A percentile compares a stretch with the other conserved stretches of the same genome.
Conservation (phyloP, 2,888 invertebrate species). For the Plagodis dolabraria region DNA sequence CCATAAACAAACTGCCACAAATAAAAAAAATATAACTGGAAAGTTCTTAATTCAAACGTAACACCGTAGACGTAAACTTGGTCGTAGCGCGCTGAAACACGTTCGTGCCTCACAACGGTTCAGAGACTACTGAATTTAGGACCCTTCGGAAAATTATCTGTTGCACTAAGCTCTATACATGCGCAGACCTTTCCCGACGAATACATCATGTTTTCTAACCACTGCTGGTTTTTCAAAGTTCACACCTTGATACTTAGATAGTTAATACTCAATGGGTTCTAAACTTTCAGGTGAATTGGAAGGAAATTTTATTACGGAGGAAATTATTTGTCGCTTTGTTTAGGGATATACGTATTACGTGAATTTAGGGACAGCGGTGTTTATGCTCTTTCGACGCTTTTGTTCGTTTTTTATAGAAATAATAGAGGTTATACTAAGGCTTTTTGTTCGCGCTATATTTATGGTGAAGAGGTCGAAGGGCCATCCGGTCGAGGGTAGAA, state of each 20-base stretch:
- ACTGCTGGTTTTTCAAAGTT: slow-evolving; percentile 35
- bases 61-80: slow-evolving; percentile 58
- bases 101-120: slow-evolving; percentile 47
- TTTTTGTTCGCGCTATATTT: slow-evolving; percentile 36
- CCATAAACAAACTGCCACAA: slow-evolving; percentile 55
- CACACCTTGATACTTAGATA: not conserved
- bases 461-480: slow-evolving; percentile 32
- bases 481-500: slow-evolving; percentile 21
- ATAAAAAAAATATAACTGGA: slow-evolving; percentile 37
- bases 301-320: slow-evolving; percentile 39
- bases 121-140: slow-evolving; percentile 60
- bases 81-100: slow-evolving; percentile 42
- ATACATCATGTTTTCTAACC: slow-evolving; percentile 35
- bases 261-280: slow-evolving; percentile 38
- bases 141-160: slow-evolving; percentile 57
- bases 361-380: slow-evolving; percentile 51
- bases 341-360: slow-evolving; percentile 51
- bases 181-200: slow-evolving; percentile 52
- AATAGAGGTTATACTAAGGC: slow-evolving; percentile 33
- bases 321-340: slow-evolving; percentile 60
- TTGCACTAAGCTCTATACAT: slow-evolving; percentile 63
- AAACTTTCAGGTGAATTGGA: slow-evolving; percentile 7
- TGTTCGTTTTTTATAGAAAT: slow-evolving; percentile 37
- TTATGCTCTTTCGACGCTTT: slow-evolving; percentile 53
- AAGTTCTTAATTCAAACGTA: slow-evolving; percentile 50